These are phyloP conservation scores for Lamellibrachia columna DNA, from an alignment of 2,888 invertebrate genomes.

Conservation along the genomic window DNA sequence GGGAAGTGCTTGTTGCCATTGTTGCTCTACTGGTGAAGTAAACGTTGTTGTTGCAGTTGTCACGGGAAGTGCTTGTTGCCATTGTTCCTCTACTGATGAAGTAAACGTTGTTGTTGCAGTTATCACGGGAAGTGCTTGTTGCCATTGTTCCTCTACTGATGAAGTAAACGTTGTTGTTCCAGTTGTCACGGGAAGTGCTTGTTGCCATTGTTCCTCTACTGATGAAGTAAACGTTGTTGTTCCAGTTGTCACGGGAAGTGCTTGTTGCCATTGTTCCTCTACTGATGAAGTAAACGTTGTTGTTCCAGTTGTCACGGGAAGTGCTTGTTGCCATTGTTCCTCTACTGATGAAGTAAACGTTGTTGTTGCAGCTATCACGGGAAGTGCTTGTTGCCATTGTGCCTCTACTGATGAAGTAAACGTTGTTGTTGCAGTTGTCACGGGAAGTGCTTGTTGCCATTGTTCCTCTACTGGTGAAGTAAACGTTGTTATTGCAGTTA, in stretches of 20 bases:
- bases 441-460: slow-evolving; percentile 79
- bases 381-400: neutral
- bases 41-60: slow-evolving; percentile 69
- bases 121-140: no score
- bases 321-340: no score
- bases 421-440: slow-evolving; percentile 71
- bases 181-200: neutral
- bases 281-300: no score
- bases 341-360: no score
- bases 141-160: no score
- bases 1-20: slow-evolving; percentile 78
- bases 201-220: neutral
- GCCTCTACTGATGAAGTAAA: neutral
- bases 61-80: slow-evolving; percentile 78
- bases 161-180: no score
- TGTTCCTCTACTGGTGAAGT: slow-evolving; percentile 82
- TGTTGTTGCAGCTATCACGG: no score
- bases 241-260: slow-evolving; percentile 78
- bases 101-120: neutral
- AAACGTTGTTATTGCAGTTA: no score
- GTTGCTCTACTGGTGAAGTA: slow-evolving; percentile 78
- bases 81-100: slow-evolving; percentile 80
- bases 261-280: slow-evolving; percentile 81
- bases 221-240: slow-evolving; percentile 18
- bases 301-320: no score